Evolutionary conservation across 2,888 invertebrate genomes (phyloP), one percentile per base, ranked within the genome.

Genomic region (Xestia ashworthii): DNA sequence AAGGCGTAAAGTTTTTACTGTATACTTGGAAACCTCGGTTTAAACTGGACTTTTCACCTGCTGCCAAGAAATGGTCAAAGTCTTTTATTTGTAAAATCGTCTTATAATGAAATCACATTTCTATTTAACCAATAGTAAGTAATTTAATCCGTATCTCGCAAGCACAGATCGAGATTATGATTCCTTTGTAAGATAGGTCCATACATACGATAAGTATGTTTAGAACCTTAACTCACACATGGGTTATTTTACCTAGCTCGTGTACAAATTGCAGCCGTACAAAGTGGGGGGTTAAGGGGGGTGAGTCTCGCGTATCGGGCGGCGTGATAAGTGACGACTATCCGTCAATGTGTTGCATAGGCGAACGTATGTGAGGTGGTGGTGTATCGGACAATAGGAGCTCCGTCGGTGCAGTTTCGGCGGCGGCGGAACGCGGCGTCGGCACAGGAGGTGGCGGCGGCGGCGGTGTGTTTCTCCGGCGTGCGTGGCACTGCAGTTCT

Each of bases 401-500:
- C 83, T 83, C 83, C 83, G 89, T 82, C 88, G 86, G 88, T 91
- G 91, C 91, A 90, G 91, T 89, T 91, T 92, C 89, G 93, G 91
- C 91, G 93, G 91, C 91, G 87, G 82, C 88, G 89, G 85, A 87
- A 78, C 89, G 89, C 90, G 92, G 91, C 90, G 89, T 87, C 81
- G 87, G 88, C 80, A 87, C 89, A 91, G 90, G 92, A 87, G 91
- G 88, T 89, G 89, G 81, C 88, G 89, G 89, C 84, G 89, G 88
- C 84, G 89, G 88, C 87, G 87, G 81, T 78, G 89, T 91, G 92
- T 93, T 93, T 92, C 94, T 93, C 92, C 90, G 92, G 90, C 93
- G 91, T 94, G 94, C 94, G 93, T 94, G 94, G 91, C 93, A 91
- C 90, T 96, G 96, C 96, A 96, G 92, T 93, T 93, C 94, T 94